Evolutionary conservation across 2,797 vertebrate genomes (phyloP).

Genomic region (Capromys pilorides): DNA sequence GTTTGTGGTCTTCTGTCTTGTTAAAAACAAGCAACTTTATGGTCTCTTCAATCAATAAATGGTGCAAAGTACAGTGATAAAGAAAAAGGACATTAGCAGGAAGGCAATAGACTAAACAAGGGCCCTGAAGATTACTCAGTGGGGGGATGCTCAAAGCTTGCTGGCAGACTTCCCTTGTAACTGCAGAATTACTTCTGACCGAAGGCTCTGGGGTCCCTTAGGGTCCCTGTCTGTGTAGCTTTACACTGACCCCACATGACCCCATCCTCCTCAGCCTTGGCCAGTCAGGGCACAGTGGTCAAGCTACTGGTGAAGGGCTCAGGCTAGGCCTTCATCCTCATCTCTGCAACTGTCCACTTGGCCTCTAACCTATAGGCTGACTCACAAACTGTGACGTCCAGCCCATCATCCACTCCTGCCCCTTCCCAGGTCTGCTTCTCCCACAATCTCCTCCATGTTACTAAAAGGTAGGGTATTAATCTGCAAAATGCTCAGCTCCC

Average conservation of each 20-base stretch:
- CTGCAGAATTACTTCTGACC: neutral
- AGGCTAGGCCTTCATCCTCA: neutral
- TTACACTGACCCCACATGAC: neutral
- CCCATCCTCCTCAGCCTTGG: neutral
- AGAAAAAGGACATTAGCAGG: neutral
- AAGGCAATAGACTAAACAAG: conserved; percentile 37
- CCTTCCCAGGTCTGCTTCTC: neutral
- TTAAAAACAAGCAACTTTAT: conserved; percentile 59
- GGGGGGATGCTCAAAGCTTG: neutral
- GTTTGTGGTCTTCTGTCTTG: neutral
- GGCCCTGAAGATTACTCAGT: neutral
- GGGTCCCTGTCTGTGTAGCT: neutral
- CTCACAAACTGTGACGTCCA: neutral
- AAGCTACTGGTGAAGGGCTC: neutral
- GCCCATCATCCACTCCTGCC: neutral
- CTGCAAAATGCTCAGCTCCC: neutral
- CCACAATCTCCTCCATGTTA: neutral
- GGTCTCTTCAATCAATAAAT: conserved; percentile 63
- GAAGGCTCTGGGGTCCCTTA: neutral
- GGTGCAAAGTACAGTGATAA: conserved; percentile 9
- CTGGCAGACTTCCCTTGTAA: neutral
- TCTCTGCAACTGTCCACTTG: neutral
- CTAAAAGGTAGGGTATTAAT: neutral
- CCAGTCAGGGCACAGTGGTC: neutral
- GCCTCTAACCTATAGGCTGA: neutral